phyloP scores from a whole-genome alignment of 2,797 vertebrate species.

The Syndactyla subalaris region DNA sequence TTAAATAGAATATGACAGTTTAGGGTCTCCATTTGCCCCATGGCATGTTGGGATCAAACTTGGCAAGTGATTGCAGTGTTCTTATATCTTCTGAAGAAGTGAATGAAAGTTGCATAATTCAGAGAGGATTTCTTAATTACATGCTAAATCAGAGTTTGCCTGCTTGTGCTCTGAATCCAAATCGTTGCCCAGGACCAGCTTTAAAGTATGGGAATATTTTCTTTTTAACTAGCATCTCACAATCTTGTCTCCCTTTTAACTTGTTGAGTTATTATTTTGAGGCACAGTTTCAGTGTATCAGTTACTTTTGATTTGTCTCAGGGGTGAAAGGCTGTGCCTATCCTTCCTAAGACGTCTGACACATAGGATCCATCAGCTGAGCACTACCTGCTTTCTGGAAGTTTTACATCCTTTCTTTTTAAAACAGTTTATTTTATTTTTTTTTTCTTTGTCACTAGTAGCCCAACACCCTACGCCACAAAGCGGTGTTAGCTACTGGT shows the following conservation, averaged over 20 bases:
- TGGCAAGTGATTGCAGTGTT: slow-evolving; percentile 62
- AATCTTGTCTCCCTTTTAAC: not conserved
- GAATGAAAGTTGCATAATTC: slow-evolving; percentile 62
- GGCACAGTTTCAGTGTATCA: not conserved
- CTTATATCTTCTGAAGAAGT: slow-evolving; percentile 55
- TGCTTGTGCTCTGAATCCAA: slow-evolving; percentile 40
- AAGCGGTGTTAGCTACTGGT: not conserved
- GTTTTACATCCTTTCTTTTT: not conserved
- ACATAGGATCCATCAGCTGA: not conserved
- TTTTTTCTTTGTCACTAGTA: not conserved
- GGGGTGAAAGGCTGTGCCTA: not conserved
- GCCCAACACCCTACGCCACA: not conserved
- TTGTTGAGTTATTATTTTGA: not conserved
- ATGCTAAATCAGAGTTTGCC: slow-evolving; percentile 45
- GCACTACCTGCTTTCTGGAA: not conserved
- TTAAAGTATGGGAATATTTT: slow-evolving; percentile 10
- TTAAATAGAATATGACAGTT: slow-evolving; percentile 70
- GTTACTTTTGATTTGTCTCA: not conserved
- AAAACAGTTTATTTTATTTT: not conserved
- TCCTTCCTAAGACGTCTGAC: not conserved
- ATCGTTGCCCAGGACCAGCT: not conserved
- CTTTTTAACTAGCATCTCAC: not conserved
- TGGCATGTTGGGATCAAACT: slow-evolving; percentile 68
- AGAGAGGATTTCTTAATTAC: slow-evolving; percentile 58
- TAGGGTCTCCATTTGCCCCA: slow-evolving; percentile 66